Base-by-base conservation (phyloP, 2,797 vertebrate genomes). In the Pangasius macronema region DNA sequence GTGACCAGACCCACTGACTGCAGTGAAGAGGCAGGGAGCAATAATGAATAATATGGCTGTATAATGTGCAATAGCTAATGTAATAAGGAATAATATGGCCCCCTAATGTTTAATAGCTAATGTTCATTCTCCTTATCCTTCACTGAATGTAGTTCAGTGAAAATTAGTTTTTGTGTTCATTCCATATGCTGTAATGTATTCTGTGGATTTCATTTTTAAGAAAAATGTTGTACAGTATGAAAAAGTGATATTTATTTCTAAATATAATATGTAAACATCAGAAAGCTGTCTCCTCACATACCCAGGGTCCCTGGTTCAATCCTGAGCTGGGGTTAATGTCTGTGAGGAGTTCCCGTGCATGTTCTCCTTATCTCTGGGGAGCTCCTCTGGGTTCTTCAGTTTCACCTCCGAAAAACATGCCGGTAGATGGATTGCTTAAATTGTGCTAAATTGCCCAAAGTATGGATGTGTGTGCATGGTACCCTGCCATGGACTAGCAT, bases 51-150 rank as follows among this genome's bases (percentile, higher is more conserved):
- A 22, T 81, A 61, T n/a, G 57, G 36, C 79, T 81, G 36, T 27
- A 61, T 81, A 81, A 81, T 81, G 36, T 46, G 10, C 79, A 81
- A 27, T 27, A 61, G 10, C 57, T 42, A 81, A 81, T 39, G 22
- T 61, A 61, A 81, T 81, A 61, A 39, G 79, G 55, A 59, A 81
- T 61, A 63, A 63, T 81, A 42, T 81, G 79, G 7, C 55, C 13
- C 57, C n/a, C 22, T 59, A 59, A 81, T 39, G 55, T 81, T 61
- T 61, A 61, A 81, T 61, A 81, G 57, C 22, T 16, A 61, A 81
- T 63, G 24, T 63, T 81, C 24, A 65, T 46, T 49, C 59, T 82
- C 59, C 3, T 9, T 42, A 61, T 14, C 36, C 57, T 81, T 42
- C 24, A 81, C 36, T 81, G 2, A 81, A 42, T 81, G 33, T 81